Conservation (phyloP, 2,888 invertebrate genomes). For the Polyommatus iphigenia region DNA sequence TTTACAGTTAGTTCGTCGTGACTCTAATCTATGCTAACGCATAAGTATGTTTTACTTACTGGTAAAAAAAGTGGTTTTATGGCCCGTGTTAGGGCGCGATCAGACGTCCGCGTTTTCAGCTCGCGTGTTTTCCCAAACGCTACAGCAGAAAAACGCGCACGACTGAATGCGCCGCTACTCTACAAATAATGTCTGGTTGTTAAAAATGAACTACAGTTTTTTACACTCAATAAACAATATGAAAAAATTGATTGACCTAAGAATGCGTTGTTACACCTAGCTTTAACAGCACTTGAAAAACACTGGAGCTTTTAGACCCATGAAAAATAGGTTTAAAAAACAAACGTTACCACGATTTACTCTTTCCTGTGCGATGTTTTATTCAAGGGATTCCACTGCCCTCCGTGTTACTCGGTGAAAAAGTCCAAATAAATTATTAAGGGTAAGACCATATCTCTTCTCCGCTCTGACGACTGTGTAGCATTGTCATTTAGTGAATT, state of each 20-base stretch:
- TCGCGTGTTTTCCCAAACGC: too few relatives aligned
- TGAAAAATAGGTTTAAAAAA: constrained; percentile 10
- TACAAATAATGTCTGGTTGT: too few relatives aligned
- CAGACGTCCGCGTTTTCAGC: too few relatives aligned
- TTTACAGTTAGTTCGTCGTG: not conserved
- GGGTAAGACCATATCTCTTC: constrained; percentile 65
- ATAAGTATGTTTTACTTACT: too few relatives aligned
- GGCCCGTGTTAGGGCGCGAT: too few relatives aligned
- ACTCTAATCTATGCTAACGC: not conserved
- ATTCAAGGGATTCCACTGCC: constrained; percentile 68
- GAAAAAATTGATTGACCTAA: not conserved
- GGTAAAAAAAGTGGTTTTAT: too few relatives aligned
- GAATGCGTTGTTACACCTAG: not conserved
- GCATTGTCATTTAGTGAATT: constrained; percentile 33
- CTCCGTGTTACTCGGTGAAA: constrained; percentile 64
- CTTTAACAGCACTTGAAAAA: not conserved
- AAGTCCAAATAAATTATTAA: constrained; percentile 70
- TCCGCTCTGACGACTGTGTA: constrained; percentile 36
- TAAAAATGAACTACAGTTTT: too few relatives aligned
- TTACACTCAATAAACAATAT: too few relatives aligned
- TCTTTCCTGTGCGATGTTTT: constrained; percentile 59
- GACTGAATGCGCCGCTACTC: too few relatives aligned
- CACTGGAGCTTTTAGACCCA: not conserved
- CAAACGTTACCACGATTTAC: constrained; percentile 50
- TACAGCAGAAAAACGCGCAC: too few relatives aligned